These are phyloP conservation scores for Trachelus stipa DNA, from an alignment of 2,888 invertebrate genomes.

Conservation along the genomic window DNA sequence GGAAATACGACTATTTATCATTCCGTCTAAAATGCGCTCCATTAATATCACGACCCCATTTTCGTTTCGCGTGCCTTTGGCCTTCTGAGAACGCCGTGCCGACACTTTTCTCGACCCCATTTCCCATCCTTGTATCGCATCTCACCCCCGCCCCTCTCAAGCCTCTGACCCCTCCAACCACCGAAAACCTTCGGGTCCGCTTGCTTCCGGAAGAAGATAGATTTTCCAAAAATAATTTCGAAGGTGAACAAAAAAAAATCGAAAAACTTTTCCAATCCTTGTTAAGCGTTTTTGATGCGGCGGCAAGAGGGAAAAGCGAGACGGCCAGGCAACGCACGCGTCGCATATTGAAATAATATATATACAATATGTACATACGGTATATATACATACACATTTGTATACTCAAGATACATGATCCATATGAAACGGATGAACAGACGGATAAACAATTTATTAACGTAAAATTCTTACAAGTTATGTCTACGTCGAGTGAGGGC, in stretches of 20 bases:
- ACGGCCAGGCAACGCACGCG: not conserved
- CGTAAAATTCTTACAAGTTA: not conserved
- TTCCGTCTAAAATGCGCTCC: constrained; percentile 46
- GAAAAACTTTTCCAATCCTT: constrained; percentile 2
- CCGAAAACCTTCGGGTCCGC: not conserved
- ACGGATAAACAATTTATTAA: not conserved
- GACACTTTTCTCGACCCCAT: constrained; percentile 8
- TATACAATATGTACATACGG: no score
- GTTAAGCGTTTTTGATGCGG: not conserved
- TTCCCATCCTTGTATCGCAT: constrained; percentile 6
- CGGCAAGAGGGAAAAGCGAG: not conserved
- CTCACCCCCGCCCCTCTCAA: not conserved
- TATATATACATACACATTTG: not conserved
- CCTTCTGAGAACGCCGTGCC: constrained; percentile 7
- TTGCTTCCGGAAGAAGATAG: not conserved
- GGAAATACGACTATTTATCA: constrained; percentile 52
- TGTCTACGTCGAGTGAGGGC: no score
- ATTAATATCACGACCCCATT: constrained; percentile 47
- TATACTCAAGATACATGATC: not conserved
- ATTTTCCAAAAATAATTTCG: not conserved
- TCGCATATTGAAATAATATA: no score
- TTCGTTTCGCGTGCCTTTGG: constrained; percentile 32
- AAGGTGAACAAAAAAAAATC: not conserved
- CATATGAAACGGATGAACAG: not conserved
- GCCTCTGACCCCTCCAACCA: not conserved